Evolutionary conservation across 1,140 invertebrate genomes (phyloP), one percentile per base, ranked within the genome.

Genomic region (Parasteatoda tepidariorum): DNA sequence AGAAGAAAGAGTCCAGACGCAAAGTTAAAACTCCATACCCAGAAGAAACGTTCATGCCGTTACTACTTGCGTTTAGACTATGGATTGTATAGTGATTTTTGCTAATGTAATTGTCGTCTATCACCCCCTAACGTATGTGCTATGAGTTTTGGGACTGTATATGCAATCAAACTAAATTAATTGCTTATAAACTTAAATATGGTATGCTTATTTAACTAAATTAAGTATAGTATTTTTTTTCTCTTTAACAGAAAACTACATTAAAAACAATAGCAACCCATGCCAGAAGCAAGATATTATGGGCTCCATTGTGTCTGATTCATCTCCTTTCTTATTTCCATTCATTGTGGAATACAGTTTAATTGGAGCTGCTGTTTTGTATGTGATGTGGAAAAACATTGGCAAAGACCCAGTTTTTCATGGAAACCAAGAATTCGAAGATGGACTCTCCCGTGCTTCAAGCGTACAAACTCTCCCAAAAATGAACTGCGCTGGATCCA

Each of bases 281-380:
- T 87, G 86, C 59, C 76, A 86, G 38, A 85, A 86, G 22, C 86
- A 87, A 38, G 73, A 86, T 22, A 87, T 87, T n/a, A 87, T 87
- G 86, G 86, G 87, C 13, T 96, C 93, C 18, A 96, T 97, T 83
- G 93, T 95, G 85, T 81, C 83, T 0, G 95, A 97, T 87, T 94
- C 95, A 2, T 95, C 95, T 5, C 96, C 96, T 0, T 98, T 97
- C 88, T 91, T 98, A 26, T 98, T 96, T 90, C 97, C 97, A 0
- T 97, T 97, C 88, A 98, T 98, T 85, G 97, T 99, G 87, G 96
- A 99, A 88, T 99, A 98, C 89, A 97, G 96, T 83, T 90, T 99
- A 61, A 98, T 99, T 88, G 97, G 96, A 24, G 97, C 97, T 28
- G 84, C 84, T 2, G 97, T 97, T 67, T 94, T 99, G 86, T 99